Base-by-base conservation (phyloP, 2,113 vertebrate genomes). In the Lagopus leucura region DNA sequence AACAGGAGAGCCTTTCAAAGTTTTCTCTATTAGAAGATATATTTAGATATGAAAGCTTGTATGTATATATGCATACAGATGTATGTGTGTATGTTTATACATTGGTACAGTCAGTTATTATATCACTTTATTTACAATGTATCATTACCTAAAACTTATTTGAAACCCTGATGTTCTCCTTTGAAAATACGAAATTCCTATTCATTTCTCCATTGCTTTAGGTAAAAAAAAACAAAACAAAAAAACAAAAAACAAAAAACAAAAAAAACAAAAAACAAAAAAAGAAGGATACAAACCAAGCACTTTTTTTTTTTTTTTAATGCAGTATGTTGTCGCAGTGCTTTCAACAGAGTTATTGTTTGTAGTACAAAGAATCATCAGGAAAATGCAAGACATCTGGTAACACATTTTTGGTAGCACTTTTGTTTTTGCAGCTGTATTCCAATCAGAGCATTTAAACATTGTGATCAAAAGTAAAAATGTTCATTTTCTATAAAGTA, bases 361-460 rank as follows among this genome's bases (percentile, higher is more conserved):
- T 90, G 74, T 78, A 87, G 55, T 64, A 95, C 86, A 91, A 94
- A 95, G 74, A 43, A 32, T 74, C 85, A 57, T 77, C 71, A 66
- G 74, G 54, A 91, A 92, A 47, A 84, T 58, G 52, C 72, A 77
- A 92, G 86, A 85, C 63, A 67, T 82, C 55, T 91, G 70, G 88
- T 80, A 45, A 71, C 74, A 69, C 0, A 1, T 40, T 92, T 90
- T 73, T 72, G n/a, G 58, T 82, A 88, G 71, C 55, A 22, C 43
- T 87, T 70, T 75, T 93, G 80, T 92, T 90, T 90, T 78, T 88
- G 77, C 76, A 95, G 86, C 78, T 93, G 94, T 69, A 58, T 83
- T 72, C 4, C 34, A 80, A 34, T 21, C 70, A 40, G 24, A 87
- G 34, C 8, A 0, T 60, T 93, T 91, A 77, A 87, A 71, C 42